These are phyloP conservation scores for Orthonyx spaldingii DNA, from an alignment of 2,113 vertebrate species.

Conservation along the genomic window DNA sequence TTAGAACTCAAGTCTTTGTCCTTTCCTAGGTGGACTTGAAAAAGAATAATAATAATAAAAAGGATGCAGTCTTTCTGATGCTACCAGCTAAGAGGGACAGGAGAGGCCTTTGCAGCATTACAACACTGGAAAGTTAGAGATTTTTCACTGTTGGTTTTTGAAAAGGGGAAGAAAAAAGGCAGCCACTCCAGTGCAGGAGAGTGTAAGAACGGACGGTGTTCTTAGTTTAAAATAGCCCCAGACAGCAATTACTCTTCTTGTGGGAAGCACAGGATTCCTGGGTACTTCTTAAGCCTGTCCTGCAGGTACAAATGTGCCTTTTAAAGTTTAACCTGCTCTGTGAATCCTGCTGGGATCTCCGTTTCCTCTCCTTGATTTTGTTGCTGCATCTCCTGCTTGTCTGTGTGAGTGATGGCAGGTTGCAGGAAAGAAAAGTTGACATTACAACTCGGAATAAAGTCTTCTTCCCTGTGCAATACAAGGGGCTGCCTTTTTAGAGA, in stretches of 20 bases:
- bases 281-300: slow-evolving; percentile 31
- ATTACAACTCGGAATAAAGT: neutral
- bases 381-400: neutral
- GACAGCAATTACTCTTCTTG: slow-evolving; percentile 43
- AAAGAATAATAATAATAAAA: neutral
- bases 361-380: slow-evolving; percentile 24
- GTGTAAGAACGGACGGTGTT: neutral
- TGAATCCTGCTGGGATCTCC: slow-evolving; percentile 4
- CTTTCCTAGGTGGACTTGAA: neutral
- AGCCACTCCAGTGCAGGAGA: neutral
- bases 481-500: neutral
- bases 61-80: neutral
- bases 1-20: neutral
- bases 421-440: neutral
- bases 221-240: slow-evolving; percentile 32
- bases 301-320: slow-evolving; percentile 30
- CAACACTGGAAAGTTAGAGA: neutral
- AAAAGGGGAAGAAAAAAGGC: neutral
- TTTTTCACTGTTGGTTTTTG: neutral
- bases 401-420: neutral
- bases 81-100: neutral
- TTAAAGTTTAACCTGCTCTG: slow-evolving; percentile 25
- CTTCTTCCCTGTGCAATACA: neutral
- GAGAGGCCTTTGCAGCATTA: neutral
- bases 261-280: slow-evolving; percentile 2